Evolutionary conservation across 2,797 vertebrate species (phyloP), one percentile per base, ranked within the genome.

Genomic region (Mionectes olivaceus): DNA sequence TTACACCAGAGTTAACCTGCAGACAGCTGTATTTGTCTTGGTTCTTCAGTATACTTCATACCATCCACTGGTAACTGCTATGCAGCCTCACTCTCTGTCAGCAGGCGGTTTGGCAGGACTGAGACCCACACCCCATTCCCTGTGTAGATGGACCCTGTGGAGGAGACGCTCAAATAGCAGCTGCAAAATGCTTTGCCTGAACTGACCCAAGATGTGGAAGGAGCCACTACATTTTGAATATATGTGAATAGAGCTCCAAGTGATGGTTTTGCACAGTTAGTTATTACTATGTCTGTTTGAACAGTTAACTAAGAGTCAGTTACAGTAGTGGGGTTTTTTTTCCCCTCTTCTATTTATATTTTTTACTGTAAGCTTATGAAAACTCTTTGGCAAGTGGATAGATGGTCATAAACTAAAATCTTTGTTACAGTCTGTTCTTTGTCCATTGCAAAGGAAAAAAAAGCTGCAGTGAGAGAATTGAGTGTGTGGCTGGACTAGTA

Each of bases 31-130:
- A 15, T 19, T 9, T 33, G 15, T 24, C 19, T 50, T 50, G 43
- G 28, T 57, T 27, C 27, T 65, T 46, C 24, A 21, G 10, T 8
- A 5, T 2, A 19, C 33, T 39, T 47, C 25, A 9, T 8, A 6
- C 10, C 0, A 0, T 16, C 27, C 30, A 14, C 41, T 5, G 3
- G 1, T 12, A 27, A 6, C 19, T 13, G 47, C 56, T 18, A 0
- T 6, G 28, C 16, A 33, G 32, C 28, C 30, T 35, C 25, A 1
- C 15, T 35, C 6, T 15, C 24, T 7, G 7, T 4, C 23, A 64
- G 43, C 5, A 6, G 61, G 11, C 8, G 5, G 22, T n/a, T 44
- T 3, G 0, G 3, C 9, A 44, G 68, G 52, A 14, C 46, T 64
- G 21, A 57, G 8, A 18, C 21, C 32, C 0, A 0, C 19, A 5